Percentiles rank a stretch among this genome's conserved stretches.
These are phyloP conservation scores for Cydia amplana DNA, from an alignment of 1,140 invertebrate species.

Conservation along the genomic window DNA sequence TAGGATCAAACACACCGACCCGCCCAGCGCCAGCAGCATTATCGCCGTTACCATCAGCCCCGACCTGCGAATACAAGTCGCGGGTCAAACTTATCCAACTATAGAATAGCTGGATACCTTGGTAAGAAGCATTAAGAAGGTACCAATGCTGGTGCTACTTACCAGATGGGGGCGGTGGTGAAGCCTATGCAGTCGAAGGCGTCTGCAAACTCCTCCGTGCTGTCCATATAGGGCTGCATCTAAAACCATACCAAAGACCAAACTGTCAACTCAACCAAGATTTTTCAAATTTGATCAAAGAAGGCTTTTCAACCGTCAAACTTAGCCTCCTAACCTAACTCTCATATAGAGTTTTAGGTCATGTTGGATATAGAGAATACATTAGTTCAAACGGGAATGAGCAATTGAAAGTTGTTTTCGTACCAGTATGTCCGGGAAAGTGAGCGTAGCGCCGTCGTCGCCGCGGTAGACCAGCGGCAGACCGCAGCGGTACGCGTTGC, in stretches of 20 bases:
- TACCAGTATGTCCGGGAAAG: conserved; percentile 75
- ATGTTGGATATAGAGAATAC: too few relatives aligned
- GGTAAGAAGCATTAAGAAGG: too few relatives aligned
- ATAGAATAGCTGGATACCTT: neutral
- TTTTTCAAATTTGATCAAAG: too few relatives aligned
- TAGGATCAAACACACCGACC: conserved; percentile 93
- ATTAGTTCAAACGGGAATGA: too few relatives aligned
- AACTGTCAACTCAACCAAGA: too few relatives aligned
- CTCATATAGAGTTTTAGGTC: too few relatives aligned
- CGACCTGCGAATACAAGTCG: conserved; percentile 68
- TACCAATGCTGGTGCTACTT: conserved; percentile 35
- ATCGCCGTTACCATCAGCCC: conserved; percentile 92
- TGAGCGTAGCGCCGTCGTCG: conserved; percentile 65
- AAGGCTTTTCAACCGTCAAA: neutral
- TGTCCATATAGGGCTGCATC: conserved; percentile 81
- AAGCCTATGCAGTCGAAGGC: conserved; percentile 94
- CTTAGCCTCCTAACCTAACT: neutral
- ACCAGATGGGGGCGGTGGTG: conserved; percentile 94
- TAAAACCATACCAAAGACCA: conserved; percentile 45
- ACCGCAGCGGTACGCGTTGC: conserved; percentile 78
- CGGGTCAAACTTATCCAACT: neutral
- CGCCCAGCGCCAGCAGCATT: conserved; percentile 87
- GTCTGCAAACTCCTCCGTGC: conserved; percentile 81
- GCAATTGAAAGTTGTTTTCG: conserved; percentile 14
- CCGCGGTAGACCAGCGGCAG: conserved; percentile 73